Evolutionary conservation across 2,113 vertebrate genomes (phyloP).

Genomic region (Vidua macroura): DNA sequence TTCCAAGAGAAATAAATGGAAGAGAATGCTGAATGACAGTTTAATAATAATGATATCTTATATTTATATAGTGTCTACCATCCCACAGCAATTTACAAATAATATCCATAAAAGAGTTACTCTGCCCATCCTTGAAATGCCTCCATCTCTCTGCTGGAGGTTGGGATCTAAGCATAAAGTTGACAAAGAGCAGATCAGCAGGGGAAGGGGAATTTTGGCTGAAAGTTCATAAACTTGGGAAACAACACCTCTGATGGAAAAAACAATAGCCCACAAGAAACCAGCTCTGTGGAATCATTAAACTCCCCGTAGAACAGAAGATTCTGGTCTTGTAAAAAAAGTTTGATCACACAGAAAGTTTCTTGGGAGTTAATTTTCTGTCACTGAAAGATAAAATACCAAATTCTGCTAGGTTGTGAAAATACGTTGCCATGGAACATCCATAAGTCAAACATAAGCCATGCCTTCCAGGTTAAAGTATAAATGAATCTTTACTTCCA

Average conservation of each 20-base stretch:
- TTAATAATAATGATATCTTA: neutral
- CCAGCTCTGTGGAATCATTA: neutral
- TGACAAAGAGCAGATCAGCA: slow-evolving; percentile 6
- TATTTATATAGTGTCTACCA: neutral
- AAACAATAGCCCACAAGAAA: neutral
- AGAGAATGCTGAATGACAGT: neutral
- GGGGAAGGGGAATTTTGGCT: neutral
- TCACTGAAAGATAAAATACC: neutral
- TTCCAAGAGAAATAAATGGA: neutral
- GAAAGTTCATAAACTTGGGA: neutral
- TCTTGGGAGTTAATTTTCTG: neutral
- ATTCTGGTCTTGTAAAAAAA: neutral
- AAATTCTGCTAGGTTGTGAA: neutral
- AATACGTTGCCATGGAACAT: neutral
- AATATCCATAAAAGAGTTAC: neutral
- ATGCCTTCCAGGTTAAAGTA: neutral
- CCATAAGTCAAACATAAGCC: neutral
- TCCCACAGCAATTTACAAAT: neutral
- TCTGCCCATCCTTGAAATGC: neutral
- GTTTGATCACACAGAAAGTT: neutral
- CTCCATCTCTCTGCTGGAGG: slow-evolving; percentile 5
- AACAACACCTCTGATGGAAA: neutral
- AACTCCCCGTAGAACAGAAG: neutral
- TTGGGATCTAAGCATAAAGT: neutral
- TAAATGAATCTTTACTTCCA: neutral